phyloP scores from a whole-genome alignment of 2,113 vertebrate species.

The Puntigrus tetrazona region DNA sequence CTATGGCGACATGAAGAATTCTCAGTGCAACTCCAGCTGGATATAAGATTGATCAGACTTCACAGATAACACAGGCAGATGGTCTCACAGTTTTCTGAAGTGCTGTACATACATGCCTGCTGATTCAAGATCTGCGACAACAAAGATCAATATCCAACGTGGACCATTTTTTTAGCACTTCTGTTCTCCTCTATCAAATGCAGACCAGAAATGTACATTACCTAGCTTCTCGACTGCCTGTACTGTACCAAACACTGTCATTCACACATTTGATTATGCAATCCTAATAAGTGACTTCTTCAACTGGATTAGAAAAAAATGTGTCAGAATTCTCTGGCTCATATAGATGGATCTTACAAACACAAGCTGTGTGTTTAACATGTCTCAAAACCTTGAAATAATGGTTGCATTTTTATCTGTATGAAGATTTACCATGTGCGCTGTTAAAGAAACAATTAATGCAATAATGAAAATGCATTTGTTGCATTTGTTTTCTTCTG shows the following conservation, averaged over 20 bases:
- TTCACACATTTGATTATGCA: constrained; percentile 32
- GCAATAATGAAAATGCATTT: background rate
- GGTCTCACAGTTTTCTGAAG: constrained; percentile 33
- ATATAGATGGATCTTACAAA: background rate
- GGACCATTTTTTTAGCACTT: background rate
- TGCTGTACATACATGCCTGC: constrained; percentile 20
- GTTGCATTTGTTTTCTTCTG: background rate
- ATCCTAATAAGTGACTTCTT: constrained; percentile 10
- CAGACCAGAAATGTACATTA: background rate
- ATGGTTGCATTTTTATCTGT: background rate
- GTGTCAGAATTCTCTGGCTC: background rate
- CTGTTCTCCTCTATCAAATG: background rate
- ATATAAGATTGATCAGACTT: constrained; percentile 36
- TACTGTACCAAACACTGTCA: background rate
- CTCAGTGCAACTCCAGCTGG: constrained; percentile 52
- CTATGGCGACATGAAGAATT: constrained; percentile 49
- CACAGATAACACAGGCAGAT: constrained; percentile 51
- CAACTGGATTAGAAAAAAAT: background rate
- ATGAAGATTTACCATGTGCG: background rate
- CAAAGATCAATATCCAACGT: constrained; percentile 31
- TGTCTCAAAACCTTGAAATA: background rate
- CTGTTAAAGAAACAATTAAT: background rate
- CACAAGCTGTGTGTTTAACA: background rate
- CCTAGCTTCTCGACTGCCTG: background rate
- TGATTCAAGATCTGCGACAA: constrained; percentile 30